Evolutionary conservation across 2,113 vertebrate species (phyloP).

Genomic region (Hemicordylus capensis): DNA sequence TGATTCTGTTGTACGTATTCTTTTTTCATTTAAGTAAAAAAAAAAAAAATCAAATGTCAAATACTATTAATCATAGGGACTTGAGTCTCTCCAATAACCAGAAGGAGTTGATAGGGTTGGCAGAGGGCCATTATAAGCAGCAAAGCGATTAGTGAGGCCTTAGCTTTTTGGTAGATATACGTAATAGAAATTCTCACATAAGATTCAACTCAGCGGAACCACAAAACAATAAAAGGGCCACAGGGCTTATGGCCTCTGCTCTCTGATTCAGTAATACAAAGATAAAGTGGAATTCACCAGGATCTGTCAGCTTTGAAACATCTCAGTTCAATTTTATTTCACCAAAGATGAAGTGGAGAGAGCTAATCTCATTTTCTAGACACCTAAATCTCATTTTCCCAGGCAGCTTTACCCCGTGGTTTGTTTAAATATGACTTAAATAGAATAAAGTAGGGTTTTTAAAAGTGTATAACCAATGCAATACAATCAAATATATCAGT

Average conservation of each 20-base stretch:
- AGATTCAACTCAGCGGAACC: conserved; percentile 67
- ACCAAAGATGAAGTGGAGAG: conserved; percentile 66
- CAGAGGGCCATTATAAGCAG: conserved; percentile 61
- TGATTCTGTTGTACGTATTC: conserved; percentile 12
- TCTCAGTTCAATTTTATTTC: conserved; percentile 68
- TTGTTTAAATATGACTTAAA: conserved; percentile 59
- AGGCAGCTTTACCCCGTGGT: conserved; percentile 57
- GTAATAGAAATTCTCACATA: conserved; percentile 71
- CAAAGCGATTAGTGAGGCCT: conserved; percentile 58
- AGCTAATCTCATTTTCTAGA: conserved; percentile 74
- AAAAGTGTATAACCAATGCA: conserved; percentile 45
- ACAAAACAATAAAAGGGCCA: conserved; percentile 70
- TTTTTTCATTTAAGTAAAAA: conserved; percentile 48
- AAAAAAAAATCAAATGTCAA: conserved; percentile 52
- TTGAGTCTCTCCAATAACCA: conserved; percentile 47
- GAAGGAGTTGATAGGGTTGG: conserved; percentile 61
- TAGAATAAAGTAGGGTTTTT: conserved; percentile 42
- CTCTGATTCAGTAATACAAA: conserved; percentile 62
- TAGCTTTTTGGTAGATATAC: conserved; percentile 39
- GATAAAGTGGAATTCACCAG: conserved; percentile 67
- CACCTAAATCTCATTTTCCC: conserved; percentile 72
- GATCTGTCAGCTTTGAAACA: conserved; percentile 63
- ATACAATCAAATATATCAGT: conserved; percentile 49
- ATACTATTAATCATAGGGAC: conserved; percentile 66
- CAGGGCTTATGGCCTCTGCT: conserved; percentile 57